These are phyloP conservation scores for Dichetophora obliterata DNA, from an alignment of 2,888 invertebrate genomes.

Conservation along the genomic window DNA sequence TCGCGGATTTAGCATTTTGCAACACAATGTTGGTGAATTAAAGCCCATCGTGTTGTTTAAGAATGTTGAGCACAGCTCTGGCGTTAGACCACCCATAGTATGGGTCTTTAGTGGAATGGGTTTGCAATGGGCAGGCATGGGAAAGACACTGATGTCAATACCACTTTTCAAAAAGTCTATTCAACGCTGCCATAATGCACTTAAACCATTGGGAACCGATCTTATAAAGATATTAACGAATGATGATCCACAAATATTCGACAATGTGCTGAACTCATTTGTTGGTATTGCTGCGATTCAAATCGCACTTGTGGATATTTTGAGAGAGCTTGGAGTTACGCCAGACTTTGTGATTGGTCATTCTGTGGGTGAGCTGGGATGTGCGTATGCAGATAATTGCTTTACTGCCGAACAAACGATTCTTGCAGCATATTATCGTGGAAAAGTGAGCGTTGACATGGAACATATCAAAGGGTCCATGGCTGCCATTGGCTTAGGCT, in stretches of 20 bases:
- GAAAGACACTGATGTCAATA: conserved; percentile 81
- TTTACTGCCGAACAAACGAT: conserved; percentile 90
- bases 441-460: conserved; percentile 80
- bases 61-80: conserved; percentile 75
- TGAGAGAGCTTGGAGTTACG: conserved; percentile 74
- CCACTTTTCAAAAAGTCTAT: conserved; percentile 82
- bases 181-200: conserved; percentile 72
- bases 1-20: conserved; percentile 78
- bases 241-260: conserved; percentile 75
- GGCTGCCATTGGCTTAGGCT: conserved; percentile 86
- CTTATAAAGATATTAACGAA: conserved; percentile 77
- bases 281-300: conserved; percentile 80
- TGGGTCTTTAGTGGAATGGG: conserved; percentile 95
- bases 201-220: conserved; percentile 75
- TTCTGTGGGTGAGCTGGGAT: conserved; percentile 69
- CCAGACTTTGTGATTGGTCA: conserved; percentile 88
- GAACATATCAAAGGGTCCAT: conserved; percentile 82
- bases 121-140: conserved; percentile 88
- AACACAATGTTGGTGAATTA: conserved; percentile 52
- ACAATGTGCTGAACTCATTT: conserved; percentile 79
- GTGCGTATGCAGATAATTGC: conserved; percentile 95
- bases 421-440: conserved; percentile 85
- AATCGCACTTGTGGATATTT: conserved; percentile 76
- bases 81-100: conserved; percentile 79
- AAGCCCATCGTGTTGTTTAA: conserved; percentile 67